Evolutionary conservation across 2,888 invertebrate species (phyloP).

Genomic region (Allacma fusca): DNA sequence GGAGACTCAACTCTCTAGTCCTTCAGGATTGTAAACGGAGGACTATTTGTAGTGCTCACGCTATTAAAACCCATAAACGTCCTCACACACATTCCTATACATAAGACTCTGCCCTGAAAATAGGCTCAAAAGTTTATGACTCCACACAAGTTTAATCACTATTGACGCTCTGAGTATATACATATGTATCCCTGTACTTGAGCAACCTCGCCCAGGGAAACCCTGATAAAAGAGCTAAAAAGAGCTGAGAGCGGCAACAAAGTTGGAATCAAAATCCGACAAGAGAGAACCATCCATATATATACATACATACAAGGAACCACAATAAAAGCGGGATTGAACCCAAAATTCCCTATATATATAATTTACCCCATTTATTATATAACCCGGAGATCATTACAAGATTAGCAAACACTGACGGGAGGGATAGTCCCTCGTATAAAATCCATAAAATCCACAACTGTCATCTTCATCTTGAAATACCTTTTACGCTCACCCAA

Average conservation of each 20-base stretch:
- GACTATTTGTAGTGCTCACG: background rate
- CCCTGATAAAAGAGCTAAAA: too few species aligned
- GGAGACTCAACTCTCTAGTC: too few species aligned
- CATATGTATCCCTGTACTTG: too few species aligned
- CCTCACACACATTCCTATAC: background rate
- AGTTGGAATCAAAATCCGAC: too few species aligned
- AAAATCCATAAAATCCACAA: background rate
- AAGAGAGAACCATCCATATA: too few species aligned
- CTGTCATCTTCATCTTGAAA: background rate
- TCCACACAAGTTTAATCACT: conserved; percentile 7
- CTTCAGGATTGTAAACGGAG: too few species aligned
- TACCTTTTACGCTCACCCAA: background rate
- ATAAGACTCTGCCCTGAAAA: too few species aligned
- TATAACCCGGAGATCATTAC: background rate
- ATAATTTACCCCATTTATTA: background rate
- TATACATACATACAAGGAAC: too few species aligned
- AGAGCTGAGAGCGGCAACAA: too few species aligned
- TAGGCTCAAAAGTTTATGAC: conserved; percentile 11
- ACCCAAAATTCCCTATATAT: background rate
- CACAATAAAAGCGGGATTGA: too few species aligned
- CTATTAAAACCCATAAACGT: background rate
- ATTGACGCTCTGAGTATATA: background rate
- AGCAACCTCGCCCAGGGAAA: too few species aligned
- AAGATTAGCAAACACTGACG: conserved; percentile 1
- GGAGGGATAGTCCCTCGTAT: background rate